Conservation (phyloP, 1,140 invertebrate species). For the Eulimnadia texana region DNA sequence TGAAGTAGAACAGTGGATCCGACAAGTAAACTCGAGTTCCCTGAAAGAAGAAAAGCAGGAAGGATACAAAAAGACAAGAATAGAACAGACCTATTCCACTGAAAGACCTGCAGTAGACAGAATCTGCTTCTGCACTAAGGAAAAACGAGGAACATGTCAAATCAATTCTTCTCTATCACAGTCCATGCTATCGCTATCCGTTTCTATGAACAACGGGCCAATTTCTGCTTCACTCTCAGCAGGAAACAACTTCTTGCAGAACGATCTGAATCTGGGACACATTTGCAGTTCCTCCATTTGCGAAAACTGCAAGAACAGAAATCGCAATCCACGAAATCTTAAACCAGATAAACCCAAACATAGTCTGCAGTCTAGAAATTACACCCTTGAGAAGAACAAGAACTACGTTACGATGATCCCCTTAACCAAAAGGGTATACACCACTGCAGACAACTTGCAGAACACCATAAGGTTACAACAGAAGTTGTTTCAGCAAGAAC, state of each 20-base stretch:
- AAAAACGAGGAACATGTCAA: background rate
- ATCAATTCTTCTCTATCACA: constrained; percentile 18
- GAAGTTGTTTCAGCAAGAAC: constrained; percentile 45
- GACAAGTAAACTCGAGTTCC: background rate
- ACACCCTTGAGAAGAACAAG: constrained; percentile 20
- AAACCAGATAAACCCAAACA: too few relatives aligned
- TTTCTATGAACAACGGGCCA: too few relatives aligned
- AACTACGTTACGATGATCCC: constrained; percentile 23
- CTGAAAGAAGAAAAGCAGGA: constrained; percentile 8
- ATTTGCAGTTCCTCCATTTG: constrained; percentile 25
- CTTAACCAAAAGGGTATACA: constrained; percentile 44
- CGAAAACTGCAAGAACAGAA: constrained; percentile 21
- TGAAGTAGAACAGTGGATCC: constrained; percentile 18
- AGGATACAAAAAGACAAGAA: constrained; percentile 17
- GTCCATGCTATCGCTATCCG: too few relatives aligned
- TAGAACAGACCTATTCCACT: too few relatives aligned
- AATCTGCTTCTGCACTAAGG: background rate
- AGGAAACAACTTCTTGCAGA: too few relatives aligned
- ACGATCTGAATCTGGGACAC: too few relatives aligned
- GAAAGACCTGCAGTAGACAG: too few relatives aligned
- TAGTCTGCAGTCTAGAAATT: too few relatives aligned
- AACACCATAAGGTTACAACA: constrained; percentile 57
- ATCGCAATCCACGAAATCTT: too few relatives aligned
- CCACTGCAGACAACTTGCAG: constrained; percentile 51
- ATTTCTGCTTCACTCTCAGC: too few relatives aligned